Evolutionary conservation across 2,888 invertebrate species (phyloP).

Genomic region (Metalampra italica): DNA sequence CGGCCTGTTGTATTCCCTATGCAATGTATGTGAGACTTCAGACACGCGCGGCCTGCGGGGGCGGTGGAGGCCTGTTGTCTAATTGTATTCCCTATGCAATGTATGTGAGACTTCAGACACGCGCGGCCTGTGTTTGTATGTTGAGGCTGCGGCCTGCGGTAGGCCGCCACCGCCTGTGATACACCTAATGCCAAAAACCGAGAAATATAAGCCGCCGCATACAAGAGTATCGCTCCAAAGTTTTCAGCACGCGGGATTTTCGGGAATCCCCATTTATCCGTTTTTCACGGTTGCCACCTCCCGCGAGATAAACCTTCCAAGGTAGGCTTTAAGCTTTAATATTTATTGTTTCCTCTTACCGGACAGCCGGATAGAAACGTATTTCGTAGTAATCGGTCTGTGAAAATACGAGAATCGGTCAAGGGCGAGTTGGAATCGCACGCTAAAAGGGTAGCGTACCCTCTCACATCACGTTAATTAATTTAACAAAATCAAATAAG

Average conservation of each 20-base stretch:
- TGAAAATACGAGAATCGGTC: slow-evolving; percentile 6
- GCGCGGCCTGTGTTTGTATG: no score
- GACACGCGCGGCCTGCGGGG: no score
- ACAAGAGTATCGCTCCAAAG: slow-evolving; percentile 35
- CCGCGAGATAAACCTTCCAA: slow-evolving; percentile 52
- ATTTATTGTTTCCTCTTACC: slow-evolving; percentile 57
- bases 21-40: no score
- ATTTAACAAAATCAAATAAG: no score
- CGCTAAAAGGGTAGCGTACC: no score
- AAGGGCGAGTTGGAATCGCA: no score
- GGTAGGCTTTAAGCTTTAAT: slow-evolving; percentile 66
- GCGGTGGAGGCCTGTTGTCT: no score
- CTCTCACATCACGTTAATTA: no score
- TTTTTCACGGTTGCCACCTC: slow-evolving; percentile 55
- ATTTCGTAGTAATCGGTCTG: slow-evolving; percentile 17
- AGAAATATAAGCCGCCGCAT: slow-evolving; percentile 30
- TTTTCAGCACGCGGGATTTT: slow-evolving; percentile 50
- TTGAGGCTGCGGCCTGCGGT: no score
- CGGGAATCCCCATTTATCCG: slow-evolving; percentile 58
- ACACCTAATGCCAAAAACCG: not conserved
- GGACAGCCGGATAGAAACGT: slow-evolving; percentile 29
- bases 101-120: no score
- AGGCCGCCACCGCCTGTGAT: not conserved
- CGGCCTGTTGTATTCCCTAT: not conserved
- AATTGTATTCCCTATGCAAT: no score